A percentile compares a stretch with the other conserved stretches of the same genome.
phyloP scores from a whole-genome alignment of 2,113 vertebrate species.

The Dipodomys merriami region DNA sequence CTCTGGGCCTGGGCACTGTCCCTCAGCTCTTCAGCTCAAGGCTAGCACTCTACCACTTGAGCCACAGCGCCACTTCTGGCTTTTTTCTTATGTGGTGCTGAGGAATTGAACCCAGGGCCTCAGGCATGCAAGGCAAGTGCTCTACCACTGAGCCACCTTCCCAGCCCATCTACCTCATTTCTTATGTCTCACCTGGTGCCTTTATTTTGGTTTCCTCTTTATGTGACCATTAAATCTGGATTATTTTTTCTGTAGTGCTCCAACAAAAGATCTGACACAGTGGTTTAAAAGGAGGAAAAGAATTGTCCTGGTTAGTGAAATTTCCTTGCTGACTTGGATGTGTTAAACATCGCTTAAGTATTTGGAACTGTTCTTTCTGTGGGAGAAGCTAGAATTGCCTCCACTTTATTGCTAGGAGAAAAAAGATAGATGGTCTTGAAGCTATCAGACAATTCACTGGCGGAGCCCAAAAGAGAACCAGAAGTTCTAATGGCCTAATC shows the following conservation, averaged over 20 bases:
- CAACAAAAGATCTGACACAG: neutral
- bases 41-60: no score
- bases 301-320: neutral
- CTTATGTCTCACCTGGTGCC: neutral
- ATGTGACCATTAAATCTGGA: neutral
- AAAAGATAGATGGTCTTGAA: conserved; percentile 1
- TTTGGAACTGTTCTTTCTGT: neutral
- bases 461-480: conserved; percentile 55
- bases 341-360: neutral
- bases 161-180: neutral
- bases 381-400: neutral
- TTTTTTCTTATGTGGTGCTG: no score
- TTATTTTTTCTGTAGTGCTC: neutral
- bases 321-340: neutral
- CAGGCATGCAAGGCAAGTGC: no score
- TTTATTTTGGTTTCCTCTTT: conserved; percentile 28
- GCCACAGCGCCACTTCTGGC: no score
- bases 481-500: conserved; percentile 70
- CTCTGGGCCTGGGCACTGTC: no score
- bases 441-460: conserved; percentile 21
- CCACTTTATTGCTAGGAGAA: neutral
- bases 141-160: no score
- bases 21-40: no score
- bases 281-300: neutral
- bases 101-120: no score